A percentile compares a stretch with the other conserved stretches of the same genome.
These are phyloP conservation scores for Pontoporia blainvillei DNA, from an alignment of 2,113 vertebrate genomes.

Conservation along the genomic window DNA sequence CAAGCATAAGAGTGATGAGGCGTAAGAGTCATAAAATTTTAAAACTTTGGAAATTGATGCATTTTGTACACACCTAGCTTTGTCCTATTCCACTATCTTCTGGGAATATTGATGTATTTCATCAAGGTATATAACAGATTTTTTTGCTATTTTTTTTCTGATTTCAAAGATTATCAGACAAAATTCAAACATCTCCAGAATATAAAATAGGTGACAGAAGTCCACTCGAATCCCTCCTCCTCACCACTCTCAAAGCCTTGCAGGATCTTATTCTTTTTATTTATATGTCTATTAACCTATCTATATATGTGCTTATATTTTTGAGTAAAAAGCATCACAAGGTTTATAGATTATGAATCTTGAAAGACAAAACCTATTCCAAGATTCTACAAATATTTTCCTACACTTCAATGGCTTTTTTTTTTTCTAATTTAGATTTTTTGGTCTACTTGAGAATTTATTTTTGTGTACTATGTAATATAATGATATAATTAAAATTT, in stretches of 20 bases:
- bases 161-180: background rate
- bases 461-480: background rate
- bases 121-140: background rate
- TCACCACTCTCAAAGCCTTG: background rate
- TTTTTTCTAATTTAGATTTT: background rate
- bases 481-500: background rate
- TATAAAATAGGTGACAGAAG: background rate
- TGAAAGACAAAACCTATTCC: background rate
- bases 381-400: background rate
- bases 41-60: background rate
- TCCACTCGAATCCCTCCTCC: background rate
- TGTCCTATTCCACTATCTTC: background rate
- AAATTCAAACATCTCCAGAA: background rate
- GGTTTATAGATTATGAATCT: background rate
- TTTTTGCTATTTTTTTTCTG: background rate
- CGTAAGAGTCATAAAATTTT: background rate
- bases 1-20: background rate
- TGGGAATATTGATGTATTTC: background rate
- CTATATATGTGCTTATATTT: background rate
- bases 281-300: background rate
- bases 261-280: background rate
- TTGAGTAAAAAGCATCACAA: background rate
- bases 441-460: background rate
- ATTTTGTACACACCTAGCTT: background rate
- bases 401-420: background rate